A percentile compares a stretch with the other conserved stretches of the same genome.
Evolutionary conservation across 2,797 vertebrate species (phyloP).

Genomic region (Cichlasoma orientale): DNA sequence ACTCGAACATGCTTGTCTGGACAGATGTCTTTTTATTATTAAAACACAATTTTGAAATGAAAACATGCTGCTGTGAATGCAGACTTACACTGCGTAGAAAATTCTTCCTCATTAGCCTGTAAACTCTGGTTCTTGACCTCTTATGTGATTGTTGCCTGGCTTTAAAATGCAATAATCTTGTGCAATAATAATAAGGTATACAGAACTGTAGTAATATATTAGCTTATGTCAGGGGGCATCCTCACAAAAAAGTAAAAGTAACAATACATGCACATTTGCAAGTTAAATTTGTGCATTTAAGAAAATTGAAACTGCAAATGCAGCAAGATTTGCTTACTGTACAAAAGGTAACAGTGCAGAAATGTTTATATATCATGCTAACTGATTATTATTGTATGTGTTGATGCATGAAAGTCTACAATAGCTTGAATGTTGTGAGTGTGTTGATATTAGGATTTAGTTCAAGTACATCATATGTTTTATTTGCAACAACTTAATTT

Average conservation of each 20-base stretch:
- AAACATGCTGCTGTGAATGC: neutral
- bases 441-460: neutral
- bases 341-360: neutral
- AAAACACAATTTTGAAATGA: neutral
- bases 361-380: neutral
- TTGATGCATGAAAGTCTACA: neutral
- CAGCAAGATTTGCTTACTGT: neutral
- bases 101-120: accelerated
- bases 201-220: neutral
- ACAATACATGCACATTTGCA: neutral
- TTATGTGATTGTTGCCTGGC: neutral
- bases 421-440: neutral
- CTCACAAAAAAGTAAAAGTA: neutral
- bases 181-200: neutral
- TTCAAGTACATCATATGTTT: neutral
- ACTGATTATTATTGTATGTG: neutral
- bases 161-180: neutral
- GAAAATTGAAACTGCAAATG: neutral
- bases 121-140: neutral
- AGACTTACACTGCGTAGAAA: accelerated
- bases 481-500: neutral
- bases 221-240: neutral
- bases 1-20: neutral
- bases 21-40: neutral
- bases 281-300: neutral